phyloP scores from a whole-genome alignment of 2,797 vertebrate species.

The Eutrigla gurnardus region DNA sequence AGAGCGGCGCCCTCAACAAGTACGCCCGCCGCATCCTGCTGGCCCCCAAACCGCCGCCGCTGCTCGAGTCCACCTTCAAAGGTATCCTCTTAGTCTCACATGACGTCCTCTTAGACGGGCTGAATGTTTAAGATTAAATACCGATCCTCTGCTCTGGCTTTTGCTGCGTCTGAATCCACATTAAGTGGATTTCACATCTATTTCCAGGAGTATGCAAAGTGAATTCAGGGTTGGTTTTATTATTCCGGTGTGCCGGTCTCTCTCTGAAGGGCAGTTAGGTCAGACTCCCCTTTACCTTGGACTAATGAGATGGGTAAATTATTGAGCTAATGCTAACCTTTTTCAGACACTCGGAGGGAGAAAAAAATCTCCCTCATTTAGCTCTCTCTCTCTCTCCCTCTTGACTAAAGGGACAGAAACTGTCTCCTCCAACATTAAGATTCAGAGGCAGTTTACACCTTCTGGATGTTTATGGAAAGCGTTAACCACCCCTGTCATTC shows the following conservation, averaged over 20 bases:
- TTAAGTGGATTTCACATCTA: conserved; percentile 39
- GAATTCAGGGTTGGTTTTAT: conserved; percentile 62
- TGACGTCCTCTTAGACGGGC: conserved; percentile 16
- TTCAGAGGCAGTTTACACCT: conserved; percentile 88
- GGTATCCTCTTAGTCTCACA: conserved; percentile 79
- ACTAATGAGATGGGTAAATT: conserved; percentile 82
- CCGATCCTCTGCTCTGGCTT: conserved; percentile 1
- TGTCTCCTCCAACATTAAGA: conserved; percentile 86
- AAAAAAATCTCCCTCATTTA: conserved; percentile 67
- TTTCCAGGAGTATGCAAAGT: conserved; percentile 49
- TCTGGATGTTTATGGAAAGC: conserved; percentile 93
- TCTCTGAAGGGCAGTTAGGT: conserved; percentile 78
- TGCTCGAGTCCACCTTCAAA: conserved; percentile 97
- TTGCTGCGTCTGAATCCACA: conserved; percentile 34
- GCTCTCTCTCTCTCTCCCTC: conserved; percentile 23
- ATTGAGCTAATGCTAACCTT: conserved; percentile 77
- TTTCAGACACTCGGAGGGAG: conserved; percentile 61
- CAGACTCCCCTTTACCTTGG: conserved; percentile 67
- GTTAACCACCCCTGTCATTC: conserved; percentile 96
- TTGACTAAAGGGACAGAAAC: conserved; percentile 55
- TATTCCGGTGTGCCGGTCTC: conserved; percentile 66
- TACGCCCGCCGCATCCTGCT: conserved; percentile 97
- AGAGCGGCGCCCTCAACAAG: conserved; percentile 95
- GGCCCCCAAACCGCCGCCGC: conserved; percentile 94
- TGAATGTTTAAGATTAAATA: conserved; percentile 14